Base-by-base conservation (phyloP, 2,113 vertebrate genomes). In the Scomber scombrus region DNA sequence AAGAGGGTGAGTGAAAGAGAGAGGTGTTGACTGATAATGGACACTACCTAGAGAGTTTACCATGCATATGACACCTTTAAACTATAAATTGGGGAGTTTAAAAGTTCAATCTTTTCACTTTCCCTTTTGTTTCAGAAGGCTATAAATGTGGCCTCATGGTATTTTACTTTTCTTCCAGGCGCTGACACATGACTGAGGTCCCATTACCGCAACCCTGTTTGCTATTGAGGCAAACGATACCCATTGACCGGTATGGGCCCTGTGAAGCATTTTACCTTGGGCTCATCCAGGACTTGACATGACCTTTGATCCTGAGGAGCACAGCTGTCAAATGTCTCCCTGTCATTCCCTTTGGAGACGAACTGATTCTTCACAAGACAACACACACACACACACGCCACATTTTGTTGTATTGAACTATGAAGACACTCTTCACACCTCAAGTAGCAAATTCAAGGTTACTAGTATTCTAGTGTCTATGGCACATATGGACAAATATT, bases 111-210 rank as follows among this genome's bases (percentile, higher is more conserved):
- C 87, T 86, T 85, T 90, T 72, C 50, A 77, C 89, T 89, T 88
- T 85, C 76, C 71, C 70, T 70, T 86, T 78, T 87, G 78, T 90
- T 92, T 90, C 90, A 68, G 79, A 85, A 88, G 78, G 60, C 66
- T 84, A 69, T 81, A 26, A 88, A 84, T 5, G 51, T 78, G 78
- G 75, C 88, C 93, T 91, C 75, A 5, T 84, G 90, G 86, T 91
- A 86, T 88, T 91, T 91, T 79, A 87, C 88, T 94, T 93, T 81
- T 88, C 86, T 89, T 89, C 81, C 65, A 91, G 88, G 75, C 86
- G 29, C 84, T 93, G 93, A 94, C 92, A 94, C 88, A 88, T 91
- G 91, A 93, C 90, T 92, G 90, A 90, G 93, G 92, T 94, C 92
- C 92, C 91, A 93, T 94, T 93, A 94, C 91, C 71, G 69, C 74